Base-by-base conservation (phyloP, 2,888 invertebrate species). In the Tiphia femorata region DNA sequence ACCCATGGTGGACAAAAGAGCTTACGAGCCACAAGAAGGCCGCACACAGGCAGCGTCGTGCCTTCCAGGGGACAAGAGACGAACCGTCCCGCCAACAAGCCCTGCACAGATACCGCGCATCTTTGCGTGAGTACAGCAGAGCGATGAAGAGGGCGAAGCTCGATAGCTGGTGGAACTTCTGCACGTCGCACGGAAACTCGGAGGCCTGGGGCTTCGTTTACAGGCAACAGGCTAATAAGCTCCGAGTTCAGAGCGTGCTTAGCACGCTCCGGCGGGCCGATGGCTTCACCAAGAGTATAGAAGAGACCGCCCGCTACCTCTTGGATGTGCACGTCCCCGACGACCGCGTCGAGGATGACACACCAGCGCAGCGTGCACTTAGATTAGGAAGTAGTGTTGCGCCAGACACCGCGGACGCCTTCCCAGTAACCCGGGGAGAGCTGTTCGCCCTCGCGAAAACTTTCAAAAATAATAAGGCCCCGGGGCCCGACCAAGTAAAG, bases 141-240 rank as follows among this genome's bases (percentile, higher is more conserved):
- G 37, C 37, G 59, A 48, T 56, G 23, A 57, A 33, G 17, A 49
- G n/a, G 17, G 21, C 43, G 3, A 56, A 48, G 21, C 17, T 12
- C 21, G 48, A 14, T 1, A 55, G 48, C 37, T 41, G 50, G 50
- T 41, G 27, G 27, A 23, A 49, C 6, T 58, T 58, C 41, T 56
- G 62, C 27, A 58, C 60, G 42, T 47, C 61, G 44, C 20, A 59
- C 46, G 64, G 64, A 3, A 52, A 53, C 33, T 3, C 46, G 49
- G 33, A 65, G 27, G 35, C 52, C 19, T 64, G 62, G 46, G 58
- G 62, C 41, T 48, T 58, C 57, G 62, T 62, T 19, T 66, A 69
- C 29, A 64, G 59, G 41, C 49, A 52, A 5, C 41, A 55, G 25
- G 58, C 58, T 7, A 12, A 30, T 2, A 64, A 62, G 40, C 23